These are phyloP conservation scores for Papilio demoleus DNA, from an alignment of 2,888 invertebrate genomes.

Conservation along the genomic window DNA sequence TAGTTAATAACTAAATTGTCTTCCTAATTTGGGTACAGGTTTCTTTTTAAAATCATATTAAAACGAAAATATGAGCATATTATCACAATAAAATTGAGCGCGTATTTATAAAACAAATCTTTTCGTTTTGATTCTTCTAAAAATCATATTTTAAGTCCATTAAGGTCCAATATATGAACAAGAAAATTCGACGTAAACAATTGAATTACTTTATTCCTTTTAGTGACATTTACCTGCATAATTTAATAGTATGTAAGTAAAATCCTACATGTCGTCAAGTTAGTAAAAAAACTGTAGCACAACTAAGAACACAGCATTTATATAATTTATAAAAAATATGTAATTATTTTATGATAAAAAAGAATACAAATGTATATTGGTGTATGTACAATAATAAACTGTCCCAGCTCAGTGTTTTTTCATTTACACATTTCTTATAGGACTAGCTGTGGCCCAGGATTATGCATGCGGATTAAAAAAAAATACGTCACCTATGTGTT, in stretches of 20 bases:
- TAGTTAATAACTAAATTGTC: not conserved
- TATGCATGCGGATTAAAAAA: not conserved
- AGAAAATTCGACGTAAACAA: not conserved
- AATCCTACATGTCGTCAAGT: no score
- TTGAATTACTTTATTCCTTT: no score
- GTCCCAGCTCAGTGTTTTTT: not conserved
- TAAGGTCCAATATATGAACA: not conserved
- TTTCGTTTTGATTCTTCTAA: not conserved
- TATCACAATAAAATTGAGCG: no score
- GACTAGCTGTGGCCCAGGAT: not conserved
- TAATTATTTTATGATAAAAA: conserved; percentile 1
- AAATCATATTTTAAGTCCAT: no score
- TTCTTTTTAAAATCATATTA: not conserved
- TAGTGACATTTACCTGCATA: no score
- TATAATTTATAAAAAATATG: not conserved
- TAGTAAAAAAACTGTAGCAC: not conserved
- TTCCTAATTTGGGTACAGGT: not conserved
- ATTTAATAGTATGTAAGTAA: not conserved
- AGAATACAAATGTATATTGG: not conserved
- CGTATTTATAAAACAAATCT: no score
- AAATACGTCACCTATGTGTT: not conserved
- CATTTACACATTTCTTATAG: not conserved
- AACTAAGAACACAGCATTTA: not conserved
- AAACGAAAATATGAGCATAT: no score
- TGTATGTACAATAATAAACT: not conserved